These are phyloP conservation scores for Dynastes maya DNA, from an alignment of 2,888 invertebrate genomes.

Conservation along the genomic window DNA sequence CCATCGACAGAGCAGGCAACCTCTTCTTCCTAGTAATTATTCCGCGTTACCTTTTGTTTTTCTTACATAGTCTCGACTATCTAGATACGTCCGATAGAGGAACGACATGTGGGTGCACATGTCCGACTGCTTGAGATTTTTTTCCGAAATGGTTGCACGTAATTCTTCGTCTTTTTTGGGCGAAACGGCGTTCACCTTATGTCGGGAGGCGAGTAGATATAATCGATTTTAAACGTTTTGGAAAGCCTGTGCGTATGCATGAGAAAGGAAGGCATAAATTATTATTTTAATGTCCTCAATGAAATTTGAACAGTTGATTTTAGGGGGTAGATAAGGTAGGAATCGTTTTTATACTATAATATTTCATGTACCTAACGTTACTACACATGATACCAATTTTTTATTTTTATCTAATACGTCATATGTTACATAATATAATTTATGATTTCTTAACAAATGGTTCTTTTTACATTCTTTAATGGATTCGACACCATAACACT, in stretches of 20 bases:
- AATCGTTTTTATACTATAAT: constrained; percentile 5
- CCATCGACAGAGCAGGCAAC: constrained; percentile 30
- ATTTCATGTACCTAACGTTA: not conserved
- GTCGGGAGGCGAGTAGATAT: constrained; percentile 22
- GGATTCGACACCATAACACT: too few relatives aligned
- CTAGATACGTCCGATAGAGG: constrained; percentile 49
- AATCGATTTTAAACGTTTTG: constrained; percentile 4
- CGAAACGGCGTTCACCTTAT: constrained; percentile 32
- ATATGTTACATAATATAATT: too few relatives aligned
- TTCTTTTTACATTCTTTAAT: too few relatives aligned
- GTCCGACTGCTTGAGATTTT: constrained; percentile 38
- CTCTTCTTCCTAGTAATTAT: constrained; percentile 44
- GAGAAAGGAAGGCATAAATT: constrained; percentile 35
- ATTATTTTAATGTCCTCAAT: constrained; percentile 16
- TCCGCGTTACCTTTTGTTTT: constrained; percentile 45
- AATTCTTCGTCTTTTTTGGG: constrained; percentile 20
- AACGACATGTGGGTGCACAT: constrained; percentile 53
- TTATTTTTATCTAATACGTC: not conserved
- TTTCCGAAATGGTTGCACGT: constrained; percentile 16
- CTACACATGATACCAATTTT: not conserved
- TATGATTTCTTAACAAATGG: too few relatives aligned
- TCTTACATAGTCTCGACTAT: constrained; percentile 55
- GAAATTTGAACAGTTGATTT: constrained; percentile 17
- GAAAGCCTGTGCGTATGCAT: constrained; percentile 7
- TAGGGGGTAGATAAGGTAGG: not conserved